Percentiles rank a stretch among this genome's conserved stretches.
Evolutionary conservation across 2,113 vertebrate species (phyloP).

Genomic region (Zeus faber): DNA sequence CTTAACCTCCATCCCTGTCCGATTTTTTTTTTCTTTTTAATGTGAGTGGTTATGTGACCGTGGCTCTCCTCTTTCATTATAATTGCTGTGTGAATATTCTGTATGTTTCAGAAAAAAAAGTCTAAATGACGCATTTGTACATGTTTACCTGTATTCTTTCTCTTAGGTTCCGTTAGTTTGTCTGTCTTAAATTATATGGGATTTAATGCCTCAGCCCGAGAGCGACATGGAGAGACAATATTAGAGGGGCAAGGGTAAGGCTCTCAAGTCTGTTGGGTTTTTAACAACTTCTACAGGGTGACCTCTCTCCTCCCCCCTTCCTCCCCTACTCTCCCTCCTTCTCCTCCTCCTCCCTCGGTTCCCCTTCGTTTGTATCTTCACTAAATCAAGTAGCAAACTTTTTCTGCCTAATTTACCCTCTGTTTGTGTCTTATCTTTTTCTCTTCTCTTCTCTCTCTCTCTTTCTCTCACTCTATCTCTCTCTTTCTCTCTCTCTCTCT

Average conservation of each 20-base stretch:
- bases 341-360: constrained; percentile 48
- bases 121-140: constrained; percentile 75
- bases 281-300: constrained; percentile 68
- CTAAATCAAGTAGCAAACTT: constrained; percentile 65
- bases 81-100: constrained; percentile 57
- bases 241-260: constrained; percentile 98
- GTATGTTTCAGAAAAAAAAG: constrained; percentile 56
- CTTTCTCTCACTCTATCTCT: constrained; percentile 74
- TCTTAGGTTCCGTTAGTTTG: constrained; percentile 99
- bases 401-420: constrained; percentile 72
- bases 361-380: constrained; percentile 62
- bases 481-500: constrained; percentile 63
- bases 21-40: constrained; percentile 47
- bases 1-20: constrained; percentile 59
- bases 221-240: constrained; percentile 86
- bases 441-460: constrained; percentile 77
- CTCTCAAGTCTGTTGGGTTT: constrained; percentile 92
- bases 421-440: constrained; percentile 76
- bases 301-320: constrained; percentile 65
- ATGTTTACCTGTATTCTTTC: constrained; percentile 99
- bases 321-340: constrained; percentile 51
- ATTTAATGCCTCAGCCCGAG: constrained; percentile 83
- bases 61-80: constrained; percentile 64
- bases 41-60: constrained; percentile 56
- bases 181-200: constrained; percentile 98